A percentile compares a stretch with the other conserved stretches of the same genome.
phyloP scores from a whole-genome alignment of 2,113 vertebrate species.

The Stercorarius parasiticus region DNA sequence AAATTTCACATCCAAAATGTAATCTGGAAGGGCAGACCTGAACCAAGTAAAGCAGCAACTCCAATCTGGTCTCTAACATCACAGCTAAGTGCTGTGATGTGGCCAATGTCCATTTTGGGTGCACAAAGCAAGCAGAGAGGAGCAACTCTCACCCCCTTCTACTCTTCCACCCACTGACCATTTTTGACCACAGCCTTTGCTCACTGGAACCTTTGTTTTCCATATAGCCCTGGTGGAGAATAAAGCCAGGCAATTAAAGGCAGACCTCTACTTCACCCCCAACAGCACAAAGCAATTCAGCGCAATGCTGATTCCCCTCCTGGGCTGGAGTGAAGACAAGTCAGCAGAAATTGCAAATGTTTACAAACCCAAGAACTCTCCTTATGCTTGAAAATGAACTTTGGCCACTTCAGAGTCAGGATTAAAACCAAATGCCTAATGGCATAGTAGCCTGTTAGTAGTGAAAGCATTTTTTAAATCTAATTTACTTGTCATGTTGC shows the following conservation, averaged over 20 bases:
- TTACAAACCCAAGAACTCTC: not conserved
- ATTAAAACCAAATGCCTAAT: slow-evolving; percentile 30
- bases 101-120: not conserved
- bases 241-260: not conserved
- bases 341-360: not conserved
- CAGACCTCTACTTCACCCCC: not conserved
- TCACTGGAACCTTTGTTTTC: not conserved
- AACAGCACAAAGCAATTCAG: not conserved
- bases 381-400: not conserved
- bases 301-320: not conserved
- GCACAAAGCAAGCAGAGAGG: not conserved
- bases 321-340: not conserved
- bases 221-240: not conserved
- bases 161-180: not conserved
- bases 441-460: not conserved
- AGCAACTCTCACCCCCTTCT: not conserved
- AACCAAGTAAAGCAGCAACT: not conserved
- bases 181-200: not conserved
- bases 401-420: not conserved
- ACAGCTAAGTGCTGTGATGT: not conserved
- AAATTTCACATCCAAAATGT: not conserved
- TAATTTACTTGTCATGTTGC: not conserved
- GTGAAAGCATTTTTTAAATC: not conserved
- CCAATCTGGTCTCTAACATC: not conserved
- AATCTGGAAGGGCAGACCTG: not conserved